Evolutionary conservation across 1,140 invertebrate genomes (phyloP).

Genomic region (Meteorus sp.): DNA sequence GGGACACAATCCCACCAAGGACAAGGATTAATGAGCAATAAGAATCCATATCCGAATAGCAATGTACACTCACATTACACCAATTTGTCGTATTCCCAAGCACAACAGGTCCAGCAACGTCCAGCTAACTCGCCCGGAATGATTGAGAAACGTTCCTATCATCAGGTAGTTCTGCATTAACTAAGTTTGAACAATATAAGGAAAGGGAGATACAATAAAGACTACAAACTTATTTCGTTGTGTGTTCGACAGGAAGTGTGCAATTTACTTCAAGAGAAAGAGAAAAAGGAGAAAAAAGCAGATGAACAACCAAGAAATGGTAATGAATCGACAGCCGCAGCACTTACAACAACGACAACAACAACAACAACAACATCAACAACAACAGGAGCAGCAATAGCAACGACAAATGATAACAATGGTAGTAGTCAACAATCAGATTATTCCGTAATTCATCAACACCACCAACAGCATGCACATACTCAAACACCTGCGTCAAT

Average conservation of each 20-base stretch:
- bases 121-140: slow-evolving; percentile 56
- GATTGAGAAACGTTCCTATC: slow-evolving; percentile 55
- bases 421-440: slow-evolving; percentile 51
- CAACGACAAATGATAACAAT: slow-evolving; percentile 20
- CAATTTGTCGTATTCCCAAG: slow-evolving; percentile 55
- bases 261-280: slow-evolving; percentile 56
- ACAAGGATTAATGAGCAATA: slow-evolving; percentile 59
- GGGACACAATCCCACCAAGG: slow-evolving; percentile 53
- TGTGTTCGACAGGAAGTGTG: slow-evolving; percentile 55
- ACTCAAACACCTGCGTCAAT: slow-evolving; percentile 58
- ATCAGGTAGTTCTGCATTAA: slow-evolving; percentile 44
- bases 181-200: background rate
- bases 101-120: slow-evolving; percentile 53
- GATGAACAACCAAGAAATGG: slow-evolving; percentile 43
- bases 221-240: slow-evolving; percentile 23
- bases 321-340: background rate
- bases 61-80: slow-evolving; percentile 56
- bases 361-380: slow-evolving; percentile 12
- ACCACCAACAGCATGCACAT: slow-evolving; percentile 58
- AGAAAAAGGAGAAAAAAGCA: slow-evolving; percentile 54
- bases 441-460: slow-evolving; percentile 55
- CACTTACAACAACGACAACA: slow-evolving; percentile 16
- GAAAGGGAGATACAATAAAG: too few relatives aligned
- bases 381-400: too few relatives aligned
- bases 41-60: slow-evolving; percentile 52